Base-by-base conservation (phyloP, 2,888 invertebrate species). In the Cerastis rubricosa region DNA sequence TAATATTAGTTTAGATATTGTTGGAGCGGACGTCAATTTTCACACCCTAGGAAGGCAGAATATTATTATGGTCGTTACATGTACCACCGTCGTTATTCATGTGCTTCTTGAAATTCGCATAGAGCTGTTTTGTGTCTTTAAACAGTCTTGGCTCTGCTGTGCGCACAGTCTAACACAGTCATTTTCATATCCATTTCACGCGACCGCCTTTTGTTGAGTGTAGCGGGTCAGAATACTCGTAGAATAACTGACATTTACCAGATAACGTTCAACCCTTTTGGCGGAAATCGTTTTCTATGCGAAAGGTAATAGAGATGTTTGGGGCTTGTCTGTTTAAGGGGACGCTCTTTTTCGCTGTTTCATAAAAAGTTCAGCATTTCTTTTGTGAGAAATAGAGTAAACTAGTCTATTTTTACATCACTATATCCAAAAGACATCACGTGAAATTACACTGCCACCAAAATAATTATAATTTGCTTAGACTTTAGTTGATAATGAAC, bases 121-220 rank as follows among this genome's bases (percentile, higher is more conserved):
- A 1, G 3, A 35, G 3, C 35, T 35, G 35, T 35, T 35, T 35
- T 35, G 35, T 35, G 35, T 35, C 35, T n/a, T n/a, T 35, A 35
- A 35, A 35, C 35, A 35, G 35, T 35, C 3, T 35, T 35, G 35
- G 2, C 35, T 35, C 35, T 35, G 35, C 35, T 35, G 35, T 35
- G 35, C 3, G 17, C 54, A 25, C 54, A 22, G 17, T 83, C 75
- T 87, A 84, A 87, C 85, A 86, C 79, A 84, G 87, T 87, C 86
- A 89, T 91, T 90, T 91, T 91, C 87, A 79, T 74, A 71, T 63
- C 85, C 85, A 85, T 89, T 90, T 84, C 90, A 88, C 89, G 71
- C 80, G 84, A 79, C 72, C 84, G 88, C 78, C 70, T 84, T 80
- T 78, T 78, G 75, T 77, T 69, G 71, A 76, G 83, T 77, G 76